A percentile compares a stretch with the other conserved stretches of the same genome.
Conservation (phyloP, 2,113 vertebrate species). For the Tachuris rubrigastra region DNA sequence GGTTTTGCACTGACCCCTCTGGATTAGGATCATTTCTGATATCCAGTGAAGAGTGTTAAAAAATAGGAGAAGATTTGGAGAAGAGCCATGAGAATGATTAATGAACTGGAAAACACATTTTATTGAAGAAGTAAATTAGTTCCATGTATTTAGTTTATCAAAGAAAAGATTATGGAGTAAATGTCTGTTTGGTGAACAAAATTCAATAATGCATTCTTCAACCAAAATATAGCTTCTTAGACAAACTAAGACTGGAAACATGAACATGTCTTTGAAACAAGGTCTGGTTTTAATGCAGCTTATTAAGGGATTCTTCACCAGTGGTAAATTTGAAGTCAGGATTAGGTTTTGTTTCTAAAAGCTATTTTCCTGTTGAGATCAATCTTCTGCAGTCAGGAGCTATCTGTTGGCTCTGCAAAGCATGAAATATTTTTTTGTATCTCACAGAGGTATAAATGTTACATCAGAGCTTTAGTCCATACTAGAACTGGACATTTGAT, state of each 20-base stretch:
- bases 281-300: not conserved
- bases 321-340: not conserved
- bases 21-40: conserved; percentile 1
- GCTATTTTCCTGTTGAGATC: not conserved
- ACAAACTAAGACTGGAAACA: not conserved
- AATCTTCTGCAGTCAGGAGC: not conserved
- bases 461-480: not conserved
- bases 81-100: not conserved
- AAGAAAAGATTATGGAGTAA: not conserved
- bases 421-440: not conserved
- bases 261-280: not conserved
- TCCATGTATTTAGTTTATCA: not conserved
- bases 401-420: not conserved
- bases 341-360: not conserved
- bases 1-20: conserved; percentile 9
- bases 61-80: not conserved
- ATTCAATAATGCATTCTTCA: not conserved
- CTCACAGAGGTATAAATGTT: not conserved
- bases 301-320: not conserved
- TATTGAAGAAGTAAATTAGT: not conserved
- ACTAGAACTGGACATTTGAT: not conserved
- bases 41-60: not conserved
- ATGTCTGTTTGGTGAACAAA: not conserved
- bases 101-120: not conserved
- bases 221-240: not conserved